Evolutionary conservation across 64 coral and sea anemone species (phyloP).

Genomic region (Actinia equina): DNA sequence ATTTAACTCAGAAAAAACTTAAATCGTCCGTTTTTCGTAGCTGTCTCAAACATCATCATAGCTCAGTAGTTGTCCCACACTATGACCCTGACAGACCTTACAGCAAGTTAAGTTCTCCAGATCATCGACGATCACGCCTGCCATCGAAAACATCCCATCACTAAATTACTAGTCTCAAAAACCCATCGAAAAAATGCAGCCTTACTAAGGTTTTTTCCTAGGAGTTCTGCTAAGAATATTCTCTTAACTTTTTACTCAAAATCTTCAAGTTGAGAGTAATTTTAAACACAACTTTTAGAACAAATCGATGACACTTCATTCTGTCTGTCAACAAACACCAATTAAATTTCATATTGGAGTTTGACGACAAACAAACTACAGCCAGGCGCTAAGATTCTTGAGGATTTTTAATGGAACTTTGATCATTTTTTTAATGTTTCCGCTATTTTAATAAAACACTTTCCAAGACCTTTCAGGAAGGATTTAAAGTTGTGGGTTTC

Average conservation of each 20-base stretch:
- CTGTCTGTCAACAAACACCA: neutral
- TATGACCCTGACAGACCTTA: neutral
- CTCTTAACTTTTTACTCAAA: neutral
- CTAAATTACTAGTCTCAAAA: neutral
- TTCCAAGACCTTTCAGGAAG: neutral
- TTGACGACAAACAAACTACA: constrained; percentile 6
- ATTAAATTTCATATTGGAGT: neutral
- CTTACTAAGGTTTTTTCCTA: neutral
- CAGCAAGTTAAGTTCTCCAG: neutral
- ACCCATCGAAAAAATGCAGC: neutral
- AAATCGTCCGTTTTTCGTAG: neutral
- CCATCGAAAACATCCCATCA: neutral
- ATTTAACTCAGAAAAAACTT: neutral
- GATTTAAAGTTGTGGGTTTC: neutral
- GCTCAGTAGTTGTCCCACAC: neutral
- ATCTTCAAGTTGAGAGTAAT: neutral
- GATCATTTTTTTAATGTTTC: neutral
- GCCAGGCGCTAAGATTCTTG: neutral
- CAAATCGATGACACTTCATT: neutral
- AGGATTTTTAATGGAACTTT: neutral
- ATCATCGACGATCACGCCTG: neutral
- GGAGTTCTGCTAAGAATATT: neutral
- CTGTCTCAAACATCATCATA: neutral
- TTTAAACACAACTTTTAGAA: neutral
- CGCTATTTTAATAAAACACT: neutral